Conservation (phyloP, 2,888 invertebrate genomes). For the Plebejus argus region DNA sequence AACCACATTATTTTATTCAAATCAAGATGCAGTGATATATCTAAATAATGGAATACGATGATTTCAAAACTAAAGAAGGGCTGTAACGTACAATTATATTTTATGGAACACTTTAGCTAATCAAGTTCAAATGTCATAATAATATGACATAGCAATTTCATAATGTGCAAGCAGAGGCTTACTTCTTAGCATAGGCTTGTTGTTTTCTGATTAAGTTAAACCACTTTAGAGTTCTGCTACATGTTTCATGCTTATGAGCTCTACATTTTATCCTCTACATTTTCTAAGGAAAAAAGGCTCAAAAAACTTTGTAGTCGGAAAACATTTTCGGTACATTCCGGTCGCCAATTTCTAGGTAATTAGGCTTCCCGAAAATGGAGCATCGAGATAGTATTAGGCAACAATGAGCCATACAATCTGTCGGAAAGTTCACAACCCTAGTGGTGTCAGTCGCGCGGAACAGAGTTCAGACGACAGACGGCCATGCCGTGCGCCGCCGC, state of each 20-base stretch:
- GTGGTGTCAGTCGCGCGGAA: constrained; percentile 64
- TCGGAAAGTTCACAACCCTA: constrained; percentile 68
- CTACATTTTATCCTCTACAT: too few species aligned
- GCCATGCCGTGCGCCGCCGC: constrained; percentile 72
- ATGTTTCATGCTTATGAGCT: too few species aligned
- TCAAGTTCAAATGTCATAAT: too few species aligned
- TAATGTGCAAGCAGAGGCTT: too few species aligned
- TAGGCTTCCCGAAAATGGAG: constrained; percentile 4
- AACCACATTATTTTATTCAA: neutral
- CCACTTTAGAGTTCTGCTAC: too few species aligned
- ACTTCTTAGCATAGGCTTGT: too few species aligned
- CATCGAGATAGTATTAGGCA: neutral
- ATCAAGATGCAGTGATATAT: neutral
- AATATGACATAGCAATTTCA: too few species aligned
- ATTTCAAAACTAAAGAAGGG: neutral
- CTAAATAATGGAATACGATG: neutral
- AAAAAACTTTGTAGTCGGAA: too few species aligned
- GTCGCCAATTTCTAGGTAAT: neutral
- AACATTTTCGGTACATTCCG: neutral
- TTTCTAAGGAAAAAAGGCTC: too few species aligned
- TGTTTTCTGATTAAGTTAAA: too few species aligned
- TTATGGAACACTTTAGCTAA: too few species aligned
- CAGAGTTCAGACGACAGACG: constrained; percentile 51
- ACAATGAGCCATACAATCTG: constrained; percentile 71
- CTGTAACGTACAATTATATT: too few species aligned